Evolutionary conservation across 2,888 invertebrate genomes (phyloP), one percentile per base, ranked within the genome.

Genomic region (Trisateles emortualis): DNA sequence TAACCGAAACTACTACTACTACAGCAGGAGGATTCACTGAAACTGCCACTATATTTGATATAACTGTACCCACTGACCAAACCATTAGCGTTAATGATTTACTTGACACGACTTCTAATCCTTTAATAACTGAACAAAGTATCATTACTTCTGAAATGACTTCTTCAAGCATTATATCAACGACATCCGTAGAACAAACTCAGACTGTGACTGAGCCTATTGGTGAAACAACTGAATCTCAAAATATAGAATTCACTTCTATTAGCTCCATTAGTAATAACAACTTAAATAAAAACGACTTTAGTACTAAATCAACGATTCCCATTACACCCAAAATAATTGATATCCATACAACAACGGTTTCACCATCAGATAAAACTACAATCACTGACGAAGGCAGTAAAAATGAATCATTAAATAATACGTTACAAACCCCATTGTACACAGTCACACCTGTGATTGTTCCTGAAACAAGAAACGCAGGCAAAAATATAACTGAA

Each of bases 1-100:
- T 92, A 92, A 91, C 90, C 70, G 91, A 90, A 86, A 87, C 81
- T 49, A 83, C 83, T 65, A 79, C 83, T 65, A 79, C 81, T 46
- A 76, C 80, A 54, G 63, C 74, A 73, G 83, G 71, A 78, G 76
- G 71, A 73, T 76, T 75, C 64, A 79, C 61, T 57, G 76, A 80
- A 68, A 69, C 68, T 60, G 72, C 70, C 53, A 55, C 52, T 62
- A 72, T 33, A 14, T 14, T 74, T 68, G 79, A 82, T 55, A 62
- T 58, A 44, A 81, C 74, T 55, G 44, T 64, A 54, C 42, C 59
- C 39, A 73, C 76, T 64, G 74, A 78, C 59, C 35, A 57, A 22
- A 41, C 58, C 16, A 55, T 61, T 35, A 46, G 50, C 55, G 43
- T 57, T 42, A 55, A 55, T 13, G 56, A 69, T 46, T 32, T 30